Percentiles rank a stretch among this genome's conserved stretches.
These are phyloP conservation scores for Genyomyrus donnyi DNA, from an alignment of 2,113 vertebrate genomes.

Conservation along the genomic window DNA sequence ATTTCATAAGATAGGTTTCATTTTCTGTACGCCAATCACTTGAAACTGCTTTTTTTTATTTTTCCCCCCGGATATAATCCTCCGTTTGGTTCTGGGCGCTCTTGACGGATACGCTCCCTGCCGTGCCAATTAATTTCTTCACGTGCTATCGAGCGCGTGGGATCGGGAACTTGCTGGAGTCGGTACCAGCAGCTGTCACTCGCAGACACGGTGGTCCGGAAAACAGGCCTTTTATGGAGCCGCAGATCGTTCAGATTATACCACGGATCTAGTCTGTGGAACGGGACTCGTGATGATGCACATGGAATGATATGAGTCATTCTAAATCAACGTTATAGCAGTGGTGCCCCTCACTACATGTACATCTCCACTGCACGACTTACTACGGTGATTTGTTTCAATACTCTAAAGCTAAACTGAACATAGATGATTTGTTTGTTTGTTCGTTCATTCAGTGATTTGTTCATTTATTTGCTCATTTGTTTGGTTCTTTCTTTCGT, in stretches of 20 bases:
- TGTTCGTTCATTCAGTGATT: not conserved
- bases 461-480: not conserved
- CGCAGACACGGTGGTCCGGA: not conserved
- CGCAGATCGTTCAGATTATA: not conserved
- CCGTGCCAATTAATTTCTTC: not conserved
- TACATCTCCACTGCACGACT: not conserved
- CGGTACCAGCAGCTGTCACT: not conserved
- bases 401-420: not conserved
- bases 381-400: not conserved
- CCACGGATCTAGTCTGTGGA: not conserved
- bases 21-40: not conserved
- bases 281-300: not conserved
- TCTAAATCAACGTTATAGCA: not conserved
- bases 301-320: not conserved
- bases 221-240: slow-evolving; percentile 3
- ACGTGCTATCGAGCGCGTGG: not conserved
- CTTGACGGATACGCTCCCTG: not conserved
- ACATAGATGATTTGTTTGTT: not conserved
- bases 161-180: not conserved
- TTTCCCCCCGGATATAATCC: not conserved
- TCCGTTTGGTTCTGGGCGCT: not conserved
- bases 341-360: not conserved
- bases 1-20: not conserved
- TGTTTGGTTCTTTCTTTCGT: not conserved
- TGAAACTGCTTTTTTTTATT: not conserved